These are phyloP conservation scores for Aphelocoma coerulescens DNA, from an alignment of 2,113 vertebrate species.

Conservation along the genomic window DNA sequence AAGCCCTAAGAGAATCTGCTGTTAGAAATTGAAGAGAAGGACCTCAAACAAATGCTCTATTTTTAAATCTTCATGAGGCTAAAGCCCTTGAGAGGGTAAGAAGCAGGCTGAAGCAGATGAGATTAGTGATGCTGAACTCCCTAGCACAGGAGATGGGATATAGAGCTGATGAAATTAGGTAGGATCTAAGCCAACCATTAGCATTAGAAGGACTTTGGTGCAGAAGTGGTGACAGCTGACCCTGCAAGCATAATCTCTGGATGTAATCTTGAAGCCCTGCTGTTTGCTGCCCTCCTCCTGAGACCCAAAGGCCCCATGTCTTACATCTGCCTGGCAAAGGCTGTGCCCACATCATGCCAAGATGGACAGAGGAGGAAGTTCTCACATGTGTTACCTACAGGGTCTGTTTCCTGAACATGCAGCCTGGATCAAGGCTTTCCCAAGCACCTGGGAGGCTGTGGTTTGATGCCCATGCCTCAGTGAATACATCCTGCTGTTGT, in stretches of 20 bases:
- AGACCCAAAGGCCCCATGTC: not conserved
- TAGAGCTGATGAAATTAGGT: not conserved
- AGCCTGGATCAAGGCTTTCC: not conserved
- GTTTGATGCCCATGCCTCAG: not conserved
- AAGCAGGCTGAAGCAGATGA: not conserved
- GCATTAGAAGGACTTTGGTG: not conserved
- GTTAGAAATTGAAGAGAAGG: not conserved
- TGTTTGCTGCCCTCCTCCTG: not conserved
- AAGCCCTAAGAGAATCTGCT: not conserved
- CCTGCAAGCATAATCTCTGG: not conserved
- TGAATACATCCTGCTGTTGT: not conserved
- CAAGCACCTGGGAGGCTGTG: not conserved
- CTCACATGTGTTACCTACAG: not conserved
- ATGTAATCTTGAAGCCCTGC: not conserved
- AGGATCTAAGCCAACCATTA: not conserved
- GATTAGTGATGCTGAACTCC: not conserved
- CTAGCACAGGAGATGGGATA: not conserved
- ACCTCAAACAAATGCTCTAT: not conserved
- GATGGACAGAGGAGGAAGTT: not conserved
- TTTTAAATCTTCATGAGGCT: not conserved
- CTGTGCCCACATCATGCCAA: not conserved
- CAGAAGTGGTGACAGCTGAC: not conserved
- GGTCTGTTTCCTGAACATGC: not conserved
- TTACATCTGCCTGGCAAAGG: not conserved
- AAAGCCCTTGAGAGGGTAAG: not conserved